phyloP scores from a whole-genome alignment of 2,888 invertebrate species.

The Scaptodrosophila latifasciaeformis region DNA sequence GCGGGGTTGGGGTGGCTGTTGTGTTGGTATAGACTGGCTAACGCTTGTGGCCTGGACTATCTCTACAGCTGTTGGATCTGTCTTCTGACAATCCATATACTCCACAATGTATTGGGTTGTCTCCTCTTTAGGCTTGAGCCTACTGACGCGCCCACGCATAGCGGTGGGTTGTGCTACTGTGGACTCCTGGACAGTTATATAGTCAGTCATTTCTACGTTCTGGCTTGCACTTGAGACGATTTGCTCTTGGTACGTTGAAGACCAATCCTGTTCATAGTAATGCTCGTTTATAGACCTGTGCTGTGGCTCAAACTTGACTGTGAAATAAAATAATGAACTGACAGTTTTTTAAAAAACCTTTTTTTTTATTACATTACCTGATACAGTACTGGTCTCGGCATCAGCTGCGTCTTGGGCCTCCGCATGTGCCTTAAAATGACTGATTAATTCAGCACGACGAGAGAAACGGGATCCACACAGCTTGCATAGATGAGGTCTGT shows the following conservation, averaged over 20 bases:
- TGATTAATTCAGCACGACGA: constrained; percentile 86
- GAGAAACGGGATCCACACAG: constrained; percentile 88
- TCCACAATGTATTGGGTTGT: constrained; percentile 59
- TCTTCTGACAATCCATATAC: constrained; percentile 36
- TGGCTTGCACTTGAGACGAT: not conserved
- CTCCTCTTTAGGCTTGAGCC: constrained; percentile 70
- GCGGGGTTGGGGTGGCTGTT: constrained; percentile 31
- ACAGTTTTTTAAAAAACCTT: too few species aligned
- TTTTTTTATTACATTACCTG: constrained; percentile 37
- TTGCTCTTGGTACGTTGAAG: constrained; percentile 23
- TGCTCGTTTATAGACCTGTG: constrained; percentile 61
- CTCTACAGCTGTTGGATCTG: constrained; percentile 30
- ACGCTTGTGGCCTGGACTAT: constrained; percentile 12
- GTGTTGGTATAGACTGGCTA: too few species aligned
- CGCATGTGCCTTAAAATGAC: constrained; percentile 88
- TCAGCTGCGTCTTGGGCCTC: constrained; percentile 80
- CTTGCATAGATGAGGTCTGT: constrained; percentile 88
- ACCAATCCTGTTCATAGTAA: constrained; percentile 72
- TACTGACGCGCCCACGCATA: constrained; percentile 63
- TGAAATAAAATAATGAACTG: too few species aligned
- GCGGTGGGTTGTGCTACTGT: constrained; percentile 32
- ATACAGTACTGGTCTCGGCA: too few species aligned
- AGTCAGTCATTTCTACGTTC: constrained; percentile 10
- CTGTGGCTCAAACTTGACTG: constrained; percentile 46
- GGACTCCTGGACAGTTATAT: constrained; percentile 16